Evolutionary conservation across 2,797 vertebrate species (phyloP), one percentile per base, ranked within the genome.

Genomic region (Astyanax mexicanus): DNA sequence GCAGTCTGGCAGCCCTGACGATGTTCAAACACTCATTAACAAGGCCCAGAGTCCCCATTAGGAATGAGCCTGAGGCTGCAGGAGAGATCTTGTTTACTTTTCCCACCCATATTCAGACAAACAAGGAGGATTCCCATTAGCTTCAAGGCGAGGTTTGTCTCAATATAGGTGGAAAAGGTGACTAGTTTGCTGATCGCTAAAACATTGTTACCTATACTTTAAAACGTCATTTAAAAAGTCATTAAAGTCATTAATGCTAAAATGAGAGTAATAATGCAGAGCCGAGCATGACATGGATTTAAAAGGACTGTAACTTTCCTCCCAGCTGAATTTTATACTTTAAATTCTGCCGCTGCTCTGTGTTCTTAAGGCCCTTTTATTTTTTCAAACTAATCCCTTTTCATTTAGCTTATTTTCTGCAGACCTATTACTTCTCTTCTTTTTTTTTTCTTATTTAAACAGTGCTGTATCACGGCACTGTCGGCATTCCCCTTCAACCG

Each of bases 11-110:
- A 91, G 82, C 70, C 78, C 81, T 87, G 88, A 83, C 84, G 83
- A 81, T 92, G 93, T 93, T 93, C 88, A 88, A 89, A 89, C 89
- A 91, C 92, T 90, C 89, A 90, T 94, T 93, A 93, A 92, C 92
- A 90, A 72, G 84, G 82, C 77, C 85, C 85, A 88, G 84, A 89
- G 89, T 92, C 80, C 82, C 88, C 88, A 89, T 90, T 82, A 92
- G 92, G 94, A 94, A 93, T 91, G 86, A 88, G 90, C 94, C 90
- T 65, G 61, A 77, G 83, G 94, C 91, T 84, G 83, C 55, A 69
- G 79, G 64, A 84, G 78, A 75, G 70, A 15, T 13, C 38, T 58
- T 58, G 29, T 58, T 58, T 58, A 58, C 55, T 58, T 58, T 51
- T 64, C 54, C 21, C 55, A 61, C 55, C 25, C 57, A 47, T 29